Evolutionary conservation across 2,797 vertebrate species (phyloP), one percentile per base, ranked within the genome.

Genomic region (Hippopotamyrus pictus): DNA sequence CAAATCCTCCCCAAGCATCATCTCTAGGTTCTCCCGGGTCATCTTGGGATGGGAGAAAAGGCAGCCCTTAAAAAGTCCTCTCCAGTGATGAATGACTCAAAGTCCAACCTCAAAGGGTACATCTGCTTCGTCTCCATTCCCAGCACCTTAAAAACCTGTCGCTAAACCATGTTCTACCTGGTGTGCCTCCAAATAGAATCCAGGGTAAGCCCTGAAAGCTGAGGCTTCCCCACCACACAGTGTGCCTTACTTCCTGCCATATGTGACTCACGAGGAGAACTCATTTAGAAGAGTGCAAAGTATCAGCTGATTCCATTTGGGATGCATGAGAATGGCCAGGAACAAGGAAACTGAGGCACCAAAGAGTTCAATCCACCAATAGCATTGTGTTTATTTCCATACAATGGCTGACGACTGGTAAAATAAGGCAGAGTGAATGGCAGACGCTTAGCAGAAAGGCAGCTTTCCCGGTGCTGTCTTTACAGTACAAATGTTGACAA

Each of bases 1-100:
- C 92, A 91, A 91, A 93, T 90, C 91, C 88, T 86, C 65, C 89
- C 90, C 59, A 79, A 91, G 89, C 91, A 91, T 92, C 91, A 57
- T 91, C 92, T 93, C 41, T 88, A 76, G 79, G 79, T 91, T 90
- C 89, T 91, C 90, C 88, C n/a, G 79, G 89, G 88, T 44, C 87
- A 65, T 89, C 89, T 87, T 19, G 22, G 22, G 51, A 22, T 41
- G 51, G 51, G 6, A 51, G 22, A 54, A 54, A 54, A 54, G 22
- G 50, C 11, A 86, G 5, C 12, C 84, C 84, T 53, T 50, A 7
- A 53, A 29, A 11, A 65, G 44, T n/a, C 12, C 79, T 41, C 79
- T 46, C 41, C 17, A 84, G 22, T 50, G 9, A 46, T 3, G 7
- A 51, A 29, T 51, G n/a, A 85, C 82, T 22, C 44, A 25, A 57